phyloP scores from a whole-genome alignment of 1,140 invertebrate species.

The Drosophila nigromelanica region DNA sequence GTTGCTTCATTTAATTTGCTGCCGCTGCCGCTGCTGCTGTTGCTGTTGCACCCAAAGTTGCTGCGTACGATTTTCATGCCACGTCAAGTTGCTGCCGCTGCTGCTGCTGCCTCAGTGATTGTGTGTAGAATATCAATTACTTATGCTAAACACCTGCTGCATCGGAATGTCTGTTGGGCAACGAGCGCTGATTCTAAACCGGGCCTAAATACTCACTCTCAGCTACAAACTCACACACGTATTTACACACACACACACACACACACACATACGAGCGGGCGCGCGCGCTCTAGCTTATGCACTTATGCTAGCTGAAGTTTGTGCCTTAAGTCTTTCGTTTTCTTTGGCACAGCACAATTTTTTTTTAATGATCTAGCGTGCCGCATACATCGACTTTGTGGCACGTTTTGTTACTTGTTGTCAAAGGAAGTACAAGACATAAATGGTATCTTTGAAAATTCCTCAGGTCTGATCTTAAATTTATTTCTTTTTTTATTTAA shows the following conservation, averaged over 20 bases:
- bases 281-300: conserved; percentile 2
- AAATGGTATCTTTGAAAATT: too few species aligned
- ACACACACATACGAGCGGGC: neutral
- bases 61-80: conserved; percentile 32
- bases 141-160: conserved; percentile 84
- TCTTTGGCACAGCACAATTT: conserved; percentile 16
- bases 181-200: conserved; percentile 66
- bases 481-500: too few species aligned
- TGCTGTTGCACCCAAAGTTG: conserved; percentile 29
- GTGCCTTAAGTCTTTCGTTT: conserved; percentile 77
- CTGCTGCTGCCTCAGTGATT: conserved; percentile 50
- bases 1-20: conserved; percentile 63
- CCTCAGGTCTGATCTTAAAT: too few species aligned
- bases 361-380: conserved; percentile 10
- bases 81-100: conserved; percentile 28
- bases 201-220: conserved; percentile 66
- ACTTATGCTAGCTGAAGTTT: conserved; percentile 51
- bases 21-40: conserved; percentile 2
- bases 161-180: conserved; percentile 76
- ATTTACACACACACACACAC: neutral
- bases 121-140: conserved; percentile 84
- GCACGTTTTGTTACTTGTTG: neutral
- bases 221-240: conserved; percentile 5
- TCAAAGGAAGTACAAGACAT: too few species aligned
- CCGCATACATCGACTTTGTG: neutral